Evolutionary conservation across 2,888 invertebrate species (phyloP).

Genomic region (Orthosia cruda): DNA sequence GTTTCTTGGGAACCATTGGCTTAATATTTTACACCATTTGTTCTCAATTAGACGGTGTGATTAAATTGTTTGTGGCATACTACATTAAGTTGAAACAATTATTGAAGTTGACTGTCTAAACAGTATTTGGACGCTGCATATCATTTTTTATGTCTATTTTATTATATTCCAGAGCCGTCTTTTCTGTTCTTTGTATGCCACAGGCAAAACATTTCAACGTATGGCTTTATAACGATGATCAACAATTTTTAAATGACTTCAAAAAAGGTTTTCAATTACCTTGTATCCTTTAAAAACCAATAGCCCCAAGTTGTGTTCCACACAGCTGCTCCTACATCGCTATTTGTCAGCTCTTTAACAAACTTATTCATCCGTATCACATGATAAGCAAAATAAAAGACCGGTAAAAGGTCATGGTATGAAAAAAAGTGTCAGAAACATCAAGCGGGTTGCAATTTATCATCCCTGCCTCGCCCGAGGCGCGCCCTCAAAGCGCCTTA

Average conservation of each 20-base stretch:
- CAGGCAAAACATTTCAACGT: too few species aligned
- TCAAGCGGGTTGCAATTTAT: constrained; percentile 85
- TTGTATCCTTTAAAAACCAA: constrained; percentile 30
- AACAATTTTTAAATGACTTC: background rate
- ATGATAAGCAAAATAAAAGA: constrained; percentile 85
- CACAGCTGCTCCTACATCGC: constrained; percentile 63
- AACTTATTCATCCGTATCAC: constrained; percentile 82
- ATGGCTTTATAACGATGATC: background rate
- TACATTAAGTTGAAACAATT: too few species aligned
- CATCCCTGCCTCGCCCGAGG: constrained; percentile 78
- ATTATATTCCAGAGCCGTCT: too few species aligned
- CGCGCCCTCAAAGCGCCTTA: constrained; percentile 82
- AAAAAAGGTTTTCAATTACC: background rate
- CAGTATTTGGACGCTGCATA: too few species aligned
- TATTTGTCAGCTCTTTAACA: constrained; percentile 82
- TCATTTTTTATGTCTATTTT: too few species aligned
- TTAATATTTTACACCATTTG: too few species aligned
- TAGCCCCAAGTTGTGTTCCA: constrained; percentile 44
- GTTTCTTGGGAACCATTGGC: too few species aligned
- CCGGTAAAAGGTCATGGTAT: constrained; percentile 79
- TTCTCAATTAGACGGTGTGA: too few species aligned
- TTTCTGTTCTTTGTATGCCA: too few species aligned
- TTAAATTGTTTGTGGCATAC: too few species aligned
- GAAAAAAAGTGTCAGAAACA: constrained; percentile 84
- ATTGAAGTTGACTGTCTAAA: too few species aligned